These are phyloP conservation scores for Scolopax rusticola DNA, from an alignment of 2,797 vertebrate species.

Conservation along the genomic window DNA sequence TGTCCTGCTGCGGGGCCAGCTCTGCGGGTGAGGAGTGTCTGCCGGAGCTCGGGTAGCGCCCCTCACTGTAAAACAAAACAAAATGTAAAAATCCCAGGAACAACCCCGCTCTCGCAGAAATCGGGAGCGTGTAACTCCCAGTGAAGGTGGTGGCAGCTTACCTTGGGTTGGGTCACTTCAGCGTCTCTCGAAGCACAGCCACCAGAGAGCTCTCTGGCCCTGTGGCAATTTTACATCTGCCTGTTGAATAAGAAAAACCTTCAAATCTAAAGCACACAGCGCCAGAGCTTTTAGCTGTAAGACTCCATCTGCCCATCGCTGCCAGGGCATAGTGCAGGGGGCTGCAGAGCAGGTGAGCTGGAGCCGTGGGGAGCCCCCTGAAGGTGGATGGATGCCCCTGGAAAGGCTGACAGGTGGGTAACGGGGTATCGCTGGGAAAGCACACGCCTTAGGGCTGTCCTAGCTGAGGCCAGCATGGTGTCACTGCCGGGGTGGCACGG, in stretches of 20 bases:
- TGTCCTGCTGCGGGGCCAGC: too few species aligned
- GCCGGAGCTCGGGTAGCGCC: fast-evolving
- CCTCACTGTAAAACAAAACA: background rate
- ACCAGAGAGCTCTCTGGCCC: background rate
- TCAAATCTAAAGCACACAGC: background rate
- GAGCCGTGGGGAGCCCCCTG: background rate
- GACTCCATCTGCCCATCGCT: background rate
- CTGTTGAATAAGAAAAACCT: fast-evolving
- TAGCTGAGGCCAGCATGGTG: background rate
- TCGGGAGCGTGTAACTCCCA: background rate
- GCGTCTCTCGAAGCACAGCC: background rate
- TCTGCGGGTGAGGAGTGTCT: background rate
- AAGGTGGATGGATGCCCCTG: fast-evolving
- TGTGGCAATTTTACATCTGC: background rate
- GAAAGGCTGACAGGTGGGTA: background rate
- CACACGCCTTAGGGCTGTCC: fast-evolving
- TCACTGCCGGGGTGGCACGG: background rate
- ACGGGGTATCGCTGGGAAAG: background rate
- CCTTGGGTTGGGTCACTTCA: background rate
- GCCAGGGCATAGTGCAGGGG: background rate
- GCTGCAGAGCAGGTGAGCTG: fast-evolving
- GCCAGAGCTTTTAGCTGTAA: background rate
- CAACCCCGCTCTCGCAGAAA: fast-evolving
- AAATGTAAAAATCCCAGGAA: background rate
- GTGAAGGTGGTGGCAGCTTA: background rate